These are phyloP conservation scores for Ia io DNA, from an alignment of 2,113 vertebrate species.

Conservation along the genomic window DNA sequence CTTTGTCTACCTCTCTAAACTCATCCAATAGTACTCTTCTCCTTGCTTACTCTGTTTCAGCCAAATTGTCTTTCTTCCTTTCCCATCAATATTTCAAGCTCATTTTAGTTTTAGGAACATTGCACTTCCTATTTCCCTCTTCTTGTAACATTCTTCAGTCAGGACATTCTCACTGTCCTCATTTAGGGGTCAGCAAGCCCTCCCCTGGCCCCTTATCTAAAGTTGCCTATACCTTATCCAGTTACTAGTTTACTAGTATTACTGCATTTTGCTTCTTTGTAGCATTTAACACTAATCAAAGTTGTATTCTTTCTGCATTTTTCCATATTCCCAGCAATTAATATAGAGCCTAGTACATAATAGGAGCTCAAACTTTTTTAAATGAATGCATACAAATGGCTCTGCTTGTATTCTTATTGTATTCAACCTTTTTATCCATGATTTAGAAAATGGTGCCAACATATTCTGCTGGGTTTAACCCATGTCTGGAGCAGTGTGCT, in stretches of 20 bases:
- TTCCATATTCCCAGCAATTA: background rate
- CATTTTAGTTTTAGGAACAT: background rate
- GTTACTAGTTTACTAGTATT: background rate
- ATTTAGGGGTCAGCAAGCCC: background rate
- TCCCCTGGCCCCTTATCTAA: background rate
- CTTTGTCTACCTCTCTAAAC: background rate
- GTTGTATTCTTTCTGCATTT: background rate
- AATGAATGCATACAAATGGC: background rate
- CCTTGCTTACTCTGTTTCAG: background rate
- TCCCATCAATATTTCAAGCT: background rate
- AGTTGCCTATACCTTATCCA: background rate
- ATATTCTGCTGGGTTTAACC: background rate
- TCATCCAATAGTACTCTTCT: background rate
- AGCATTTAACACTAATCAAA: background rate
- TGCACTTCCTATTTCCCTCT: background rate
- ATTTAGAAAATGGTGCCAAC: background rate
- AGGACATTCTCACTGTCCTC: background rate
- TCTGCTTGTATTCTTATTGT: background rate
- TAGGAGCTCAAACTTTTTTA: background rate
- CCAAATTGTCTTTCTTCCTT: background rate
- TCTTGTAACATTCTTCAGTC: background rate
- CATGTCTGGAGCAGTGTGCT: background rate
- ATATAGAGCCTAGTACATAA: background rate
- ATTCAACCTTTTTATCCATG: background rate
- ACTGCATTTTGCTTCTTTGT: slow-evolving; percentile 1